Evolutionary conservation across 2,113 vertebrate genomes (phyloP).

Genomic region (Spea multiplicata): DNA sequence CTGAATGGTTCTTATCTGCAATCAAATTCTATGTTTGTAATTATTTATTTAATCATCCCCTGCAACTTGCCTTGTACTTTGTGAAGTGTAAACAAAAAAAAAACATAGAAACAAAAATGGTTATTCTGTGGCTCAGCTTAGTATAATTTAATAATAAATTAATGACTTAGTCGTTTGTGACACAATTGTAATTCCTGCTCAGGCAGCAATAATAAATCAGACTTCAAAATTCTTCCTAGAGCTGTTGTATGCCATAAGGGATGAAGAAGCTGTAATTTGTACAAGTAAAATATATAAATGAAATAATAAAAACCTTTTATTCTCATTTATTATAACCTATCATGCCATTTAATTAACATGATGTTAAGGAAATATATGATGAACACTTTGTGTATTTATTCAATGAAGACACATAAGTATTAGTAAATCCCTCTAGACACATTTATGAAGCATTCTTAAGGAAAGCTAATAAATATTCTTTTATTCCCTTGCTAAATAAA

Average conservation of each 20-base stretch:
- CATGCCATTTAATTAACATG: constrained; percentile 4
- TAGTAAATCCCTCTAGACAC: background rate
- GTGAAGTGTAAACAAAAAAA: too few relatives aligned
- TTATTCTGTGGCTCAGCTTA: background rate
- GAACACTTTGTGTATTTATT: background rate
- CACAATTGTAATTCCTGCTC: background rate
- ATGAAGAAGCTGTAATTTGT: background rate
- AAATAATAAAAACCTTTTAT: background rate
- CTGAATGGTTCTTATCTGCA: too few relatives aligned
- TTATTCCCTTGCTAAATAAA: background rate
- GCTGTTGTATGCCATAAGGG: background rate
- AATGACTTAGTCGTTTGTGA: background rate
- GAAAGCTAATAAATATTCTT: constrained; percentile 1
- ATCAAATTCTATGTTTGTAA: too few relatives aligned
- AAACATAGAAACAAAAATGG: too few relatives aligned
- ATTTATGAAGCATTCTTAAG: background rate
- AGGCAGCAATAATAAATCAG: background rate
- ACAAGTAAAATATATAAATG: background rate
- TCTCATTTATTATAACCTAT: background rate
- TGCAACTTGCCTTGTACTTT: too few relatives aligned
- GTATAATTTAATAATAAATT: background rate
- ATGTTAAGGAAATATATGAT: constrained; percentile 4
- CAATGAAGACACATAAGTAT: background rate
- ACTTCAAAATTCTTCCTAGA: background rate
- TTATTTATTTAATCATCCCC: too few relatives aligned